Conservation (phyloP, 2,113 vertebrate genomes). For the Jaculus jaculus region DNA sequence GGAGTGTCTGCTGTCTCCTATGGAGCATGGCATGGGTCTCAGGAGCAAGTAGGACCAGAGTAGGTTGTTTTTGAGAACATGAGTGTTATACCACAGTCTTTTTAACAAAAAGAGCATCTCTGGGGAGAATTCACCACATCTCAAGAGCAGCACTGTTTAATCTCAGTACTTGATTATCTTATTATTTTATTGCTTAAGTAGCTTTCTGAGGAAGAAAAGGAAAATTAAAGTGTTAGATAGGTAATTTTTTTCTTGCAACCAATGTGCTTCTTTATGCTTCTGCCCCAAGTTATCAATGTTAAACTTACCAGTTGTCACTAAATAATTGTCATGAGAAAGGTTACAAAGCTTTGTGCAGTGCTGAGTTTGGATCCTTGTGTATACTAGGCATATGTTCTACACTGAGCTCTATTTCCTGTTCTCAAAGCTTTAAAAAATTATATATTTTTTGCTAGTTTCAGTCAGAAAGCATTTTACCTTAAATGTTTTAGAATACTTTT, state of each 20-base stretch:
- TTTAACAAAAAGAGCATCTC: constrained; percentile 48
- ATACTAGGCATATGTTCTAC: neutral
- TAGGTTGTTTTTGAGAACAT: constrained; percentile 45
- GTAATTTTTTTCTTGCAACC: neutral
- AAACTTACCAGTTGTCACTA: neutral
- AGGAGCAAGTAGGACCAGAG: constrained; percentile 19
- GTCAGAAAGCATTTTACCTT: neutral
- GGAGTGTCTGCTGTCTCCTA: constrained; percentile 41
- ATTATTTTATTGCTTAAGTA: neutral
- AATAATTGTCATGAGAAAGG: neutral
- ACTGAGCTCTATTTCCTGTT: neutral
- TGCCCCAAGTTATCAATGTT: neutral
- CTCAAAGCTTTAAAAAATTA: neutral
- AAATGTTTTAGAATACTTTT: constrained; percentile 12
- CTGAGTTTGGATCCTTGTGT: neutral
- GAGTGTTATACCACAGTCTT: neutral
- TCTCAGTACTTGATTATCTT: neutral
- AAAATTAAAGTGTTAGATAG: constrained; percentile 10
- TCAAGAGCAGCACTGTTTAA: constrained; percentile 26
- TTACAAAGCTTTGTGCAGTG: neutral
- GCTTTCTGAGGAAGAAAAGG: neutral
- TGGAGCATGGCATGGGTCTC: constrained; percentile 2
- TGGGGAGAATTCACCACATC: neutral
- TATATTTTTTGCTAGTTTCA: neutral
- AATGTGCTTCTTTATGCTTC: neutral